phyloP scores from a whole-genome alignment of 2,113 vertebrate species.

The Neoarius graeffei region DNA sequence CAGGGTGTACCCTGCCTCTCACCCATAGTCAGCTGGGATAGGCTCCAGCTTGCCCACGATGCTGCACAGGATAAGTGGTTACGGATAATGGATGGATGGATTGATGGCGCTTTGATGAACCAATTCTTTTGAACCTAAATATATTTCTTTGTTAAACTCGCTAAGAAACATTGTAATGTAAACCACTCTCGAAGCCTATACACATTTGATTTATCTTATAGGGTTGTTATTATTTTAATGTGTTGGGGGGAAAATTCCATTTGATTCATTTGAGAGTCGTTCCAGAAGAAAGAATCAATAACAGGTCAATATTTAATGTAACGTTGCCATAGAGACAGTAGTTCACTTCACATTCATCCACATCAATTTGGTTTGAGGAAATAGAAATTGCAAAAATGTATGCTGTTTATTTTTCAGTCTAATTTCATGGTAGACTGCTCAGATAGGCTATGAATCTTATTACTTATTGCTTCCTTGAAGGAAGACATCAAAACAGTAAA shows the following conservation, averaged over 20 bases:
- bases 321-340: not conserved
- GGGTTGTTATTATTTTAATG: not conserved
- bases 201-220: not conserved
- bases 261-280: not conserved
- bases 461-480: not conserved
- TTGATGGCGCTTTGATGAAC: not conserved
- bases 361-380: not conserved
- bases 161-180: not conserved
- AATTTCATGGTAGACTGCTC: not conserved
- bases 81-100: too few species aligned
- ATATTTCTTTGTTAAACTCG: not conserved
- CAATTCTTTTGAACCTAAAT: not conserved
- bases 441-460: not conserved
- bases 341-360: not conserved
- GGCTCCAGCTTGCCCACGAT: too few species aligned
- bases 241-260: not conserved
- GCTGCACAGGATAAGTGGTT: too few species aligned
- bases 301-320: not conserved
- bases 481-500: not conserved
- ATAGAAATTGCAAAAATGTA: not conserved
- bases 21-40: too few species aligned
- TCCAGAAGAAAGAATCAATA: not conserved
- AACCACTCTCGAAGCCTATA: not conserved
- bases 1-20: too few species aligned
- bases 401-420: not conserved